Percentiles rank a stretch among this genome's conserved stretches.
These are phyloP conservation scores for Fregetta grallaria DNA, from an alignment of 2,113 vertebrate genomes.

Conservation along the genomic window DNA sequence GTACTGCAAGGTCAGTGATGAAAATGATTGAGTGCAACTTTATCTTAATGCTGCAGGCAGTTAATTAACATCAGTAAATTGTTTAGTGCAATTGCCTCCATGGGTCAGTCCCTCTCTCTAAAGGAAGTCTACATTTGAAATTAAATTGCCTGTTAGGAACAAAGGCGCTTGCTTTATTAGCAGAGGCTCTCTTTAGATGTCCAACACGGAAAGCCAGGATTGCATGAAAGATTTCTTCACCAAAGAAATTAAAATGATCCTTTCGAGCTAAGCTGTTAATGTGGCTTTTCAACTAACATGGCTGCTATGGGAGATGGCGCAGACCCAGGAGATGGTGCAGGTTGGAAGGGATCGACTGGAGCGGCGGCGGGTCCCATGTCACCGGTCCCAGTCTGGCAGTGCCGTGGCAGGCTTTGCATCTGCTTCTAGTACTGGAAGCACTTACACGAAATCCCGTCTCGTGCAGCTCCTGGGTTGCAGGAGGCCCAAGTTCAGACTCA, in stretches of 20 bases:
- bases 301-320: background rate
- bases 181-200: background rate
- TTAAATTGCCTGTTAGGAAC: background rate
- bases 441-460: background rate
- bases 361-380: background rate
- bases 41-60: background rate
- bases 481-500: background rate
- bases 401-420: too few relatives aligned
- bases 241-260: background rate
- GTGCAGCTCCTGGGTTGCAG: background rate
- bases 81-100: background rate
- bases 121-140: background rate
- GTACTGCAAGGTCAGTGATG: background rate
- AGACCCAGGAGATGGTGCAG: background rate
- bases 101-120: background rate
- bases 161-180: background rate
- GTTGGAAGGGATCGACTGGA: background rate
- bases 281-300: rapidly evolving
- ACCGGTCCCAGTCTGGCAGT: background rate
- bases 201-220: background rate
- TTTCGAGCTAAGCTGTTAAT: background rate
- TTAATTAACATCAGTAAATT: background rate
- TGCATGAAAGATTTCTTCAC: background rate
- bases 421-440: background rate
- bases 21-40: background rate